Base-by-base conservation (phyloP, 2,797 vertebrate species). In the Hypotaenidia philippensis region DNA sequence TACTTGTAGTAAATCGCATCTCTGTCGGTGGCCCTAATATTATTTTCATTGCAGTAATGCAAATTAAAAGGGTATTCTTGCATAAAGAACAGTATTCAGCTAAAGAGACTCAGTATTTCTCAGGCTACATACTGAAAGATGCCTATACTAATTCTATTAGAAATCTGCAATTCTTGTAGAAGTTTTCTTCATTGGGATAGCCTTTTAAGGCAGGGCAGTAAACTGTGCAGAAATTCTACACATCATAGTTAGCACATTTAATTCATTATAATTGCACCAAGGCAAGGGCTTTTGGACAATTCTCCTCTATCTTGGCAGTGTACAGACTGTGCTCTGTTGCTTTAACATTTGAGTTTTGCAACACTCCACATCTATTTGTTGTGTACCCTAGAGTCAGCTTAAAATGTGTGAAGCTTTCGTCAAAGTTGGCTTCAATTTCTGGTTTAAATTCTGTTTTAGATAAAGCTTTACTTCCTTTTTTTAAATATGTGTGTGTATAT, bases 361-460 rank as follows among this genome's bases (percentile, higher is more conserved):
- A 49, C 13, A 81, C 27, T 86, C 27, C 21, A 40, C 45, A 79
- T 83, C 63, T 85, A 79, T 92, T 94, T 89, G 79, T 36, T 91
- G 41, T 57, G 55, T 70, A 80, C 74, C 63, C 45, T 61, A 76
- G 36, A 89, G 88, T 87, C 83, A 94, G 36, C 55, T 87, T 88
- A 80, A 93, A 93, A 74, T 57, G 47, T 5, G 3, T 3, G 13
- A 96, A 89, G 68, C 44, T 91, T 93, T 92, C 83, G 83, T 75
- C 76, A 81, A 92, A 92, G 34, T 26, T 87, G 64, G 60, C 41
- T 88, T 92, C 55, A 41, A 61, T 86, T 81, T 87, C 61, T 91
- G 34, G 20, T 83, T 92, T 68, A 93, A 92, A 47, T 81, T 93
- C 41, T 88, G 69, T 92, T 94, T 95, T 53, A 88, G 61, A 90